These are phyloP conservation scores for Leptocoma aspasia DNA, from an alignment of 2,113 vertebrate genomes.

Conservation along the genomic window DNA sequence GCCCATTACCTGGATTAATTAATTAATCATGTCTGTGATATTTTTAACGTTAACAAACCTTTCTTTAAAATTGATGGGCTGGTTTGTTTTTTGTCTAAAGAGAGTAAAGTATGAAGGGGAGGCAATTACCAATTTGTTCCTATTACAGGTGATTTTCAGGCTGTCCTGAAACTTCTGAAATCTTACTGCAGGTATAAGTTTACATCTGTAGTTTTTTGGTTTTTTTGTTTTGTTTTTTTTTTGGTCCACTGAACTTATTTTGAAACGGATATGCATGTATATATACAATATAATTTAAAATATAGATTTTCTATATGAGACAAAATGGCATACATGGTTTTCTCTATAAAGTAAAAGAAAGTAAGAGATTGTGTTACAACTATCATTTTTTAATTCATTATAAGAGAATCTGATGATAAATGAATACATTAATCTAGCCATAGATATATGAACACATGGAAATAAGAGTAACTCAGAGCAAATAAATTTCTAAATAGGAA, in stretches of 20 bases:
- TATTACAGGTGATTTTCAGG: background rate
- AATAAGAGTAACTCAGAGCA: background rate
- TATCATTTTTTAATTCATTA: background rate
- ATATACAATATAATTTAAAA: background rate
- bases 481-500: background rate
- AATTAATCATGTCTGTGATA: background rate
- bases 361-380: background rate
- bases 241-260: background rate
- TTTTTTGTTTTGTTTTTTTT: too few relatives aligned
- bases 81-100: background rate
- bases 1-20: background rate
- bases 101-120: background rate
- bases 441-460: background rate
- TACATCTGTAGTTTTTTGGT: background rate
- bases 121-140: background rate
- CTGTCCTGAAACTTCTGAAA: background rate
- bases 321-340: background rate
- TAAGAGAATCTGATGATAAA: background rate
- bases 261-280: background rate
- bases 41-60: background rate
- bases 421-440: background rate
- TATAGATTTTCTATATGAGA: background rate
- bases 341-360: background rate
- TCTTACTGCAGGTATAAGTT: background rate
- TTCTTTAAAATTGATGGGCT: background rate